Base-by-base conservation (phyloP, 2,797 vertebrate genomes). In the Harpagifer antarcticus region DNA sequence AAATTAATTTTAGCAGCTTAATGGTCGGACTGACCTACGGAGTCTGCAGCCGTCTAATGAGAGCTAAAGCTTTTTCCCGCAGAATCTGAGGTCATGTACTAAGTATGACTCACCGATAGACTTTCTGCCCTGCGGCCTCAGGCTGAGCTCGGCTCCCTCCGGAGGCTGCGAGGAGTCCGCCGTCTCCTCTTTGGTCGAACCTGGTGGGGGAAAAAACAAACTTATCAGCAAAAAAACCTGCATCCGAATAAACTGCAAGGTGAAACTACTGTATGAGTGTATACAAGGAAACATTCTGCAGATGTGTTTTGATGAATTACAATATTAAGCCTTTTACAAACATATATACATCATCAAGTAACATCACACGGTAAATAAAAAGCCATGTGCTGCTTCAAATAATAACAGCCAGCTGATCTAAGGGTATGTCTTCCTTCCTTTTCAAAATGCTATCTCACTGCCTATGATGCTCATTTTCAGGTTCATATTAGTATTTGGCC, bases 111-210 rank as follows among this genome's bases (percentile, higher is more conserved):
- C 76, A 95, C 94, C 94, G 2, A 94, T 93, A 54, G 93, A 95
- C 82, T 94, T 95, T 64, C 92, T 92, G 79, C 91, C 91, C 16
- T 92, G 93, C 3, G 87, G 76, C 76, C 90, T 93, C 79, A 93
- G 70, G 74, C 83, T 93, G 75, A 93, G 89, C 72, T 95, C 94
- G 1, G 90, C 82, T 1, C 75, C 84, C 14, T 95, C 94, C 1
- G 89, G 50, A 13, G 88, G 88, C 75, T 92, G 94, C 3, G 85
- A 83, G 47, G 90, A 70, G 17, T 95, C 94, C 3, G 84, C 86
- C 44, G 67, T 76, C 70, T 96, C 94, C 56, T 94, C 94, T 81
- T 94, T 95, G n/a, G 89, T 92, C 0, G 95, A 96, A 65, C 94
- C 95, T 95, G 79, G 8, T 9, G 33, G 33, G 33, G 23, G 14